Percentiles rank a stretch among this genome's conserved stretches.
Conservation (phyloP, 2,797 vertebrate genomes). For the Threskiornis aethiopicus region DNA sequence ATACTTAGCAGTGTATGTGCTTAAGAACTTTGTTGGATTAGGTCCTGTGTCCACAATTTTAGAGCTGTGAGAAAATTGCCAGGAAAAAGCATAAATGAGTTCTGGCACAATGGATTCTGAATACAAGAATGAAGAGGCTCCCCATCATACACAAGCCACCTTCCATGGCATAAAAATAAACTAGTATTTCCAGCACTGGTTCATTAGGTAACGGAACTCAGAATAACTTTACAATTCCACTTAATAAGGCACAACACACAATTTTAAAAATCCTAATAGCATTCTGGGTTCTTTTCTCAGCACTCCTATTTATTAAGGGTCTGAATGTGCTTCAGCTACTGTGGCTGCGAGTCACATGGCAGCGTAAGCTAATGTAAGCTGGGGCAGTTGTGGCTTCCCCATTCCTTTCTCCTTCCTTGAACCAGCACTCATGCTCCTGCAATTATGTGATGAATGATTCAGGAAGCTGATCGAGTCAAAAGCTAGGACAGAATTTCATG, state of each 20-base stretch:
- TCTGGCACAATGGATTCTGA: neutral
- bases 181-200: neutral
- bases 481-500: neutral
- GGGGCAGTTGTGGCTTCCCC: neutral
- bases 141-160: neutral
- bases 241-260: neutral
- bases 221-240: neutral
- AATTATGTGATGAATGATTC: neutral
- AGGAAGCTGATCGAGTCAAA: neutral
- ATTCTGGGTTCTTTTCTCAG: neutral
- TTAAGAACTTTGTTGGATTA: conserved; percentile 7
- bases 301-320: neutral
- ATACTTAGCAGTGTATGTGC: neutral
- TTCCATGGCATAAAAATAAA: neutral
- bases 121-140: neutral
- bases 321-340: neutral
- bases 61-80: conserved; percentile 35
- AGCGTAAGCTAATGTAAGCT: accelerated
- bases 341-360: neutral
- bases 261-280: neutral
- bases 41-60: conserved; percentile 16
- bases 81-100: conserved; percentile 36
- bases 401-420: neutral
- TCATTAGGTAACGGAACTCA: neutral
- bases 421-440: neutral